Evolutionary conservation across 2,888 invertebrate genomes (phyloP), one percentile per base, ranked within the genome.

Genomic region (Exephanes ischioxanthus): DNA sequence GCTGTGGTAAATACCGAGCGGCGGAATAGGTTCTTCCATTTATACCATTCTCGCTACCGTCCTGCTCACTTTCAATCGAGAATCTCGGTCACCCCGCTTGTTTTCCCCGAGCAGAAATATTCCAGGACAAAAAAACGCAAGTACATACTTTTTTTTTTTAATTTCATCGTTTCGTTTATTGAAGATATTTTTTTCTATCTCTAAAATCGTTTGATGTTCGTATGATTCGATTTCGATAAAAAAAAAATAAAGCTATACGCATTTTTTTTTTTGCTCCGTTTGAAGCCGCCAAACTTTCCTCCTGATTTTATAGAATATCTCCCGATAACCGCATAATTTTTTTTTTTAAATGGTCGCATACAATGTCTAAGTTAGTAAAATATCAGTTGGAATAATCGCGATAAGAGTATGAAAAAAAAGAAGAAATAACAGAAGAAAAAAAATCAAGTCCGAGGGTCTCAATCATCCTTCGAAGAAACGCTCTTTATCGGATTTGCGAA

Each of bases 1-100:
- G 55, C 19, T 71, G 63, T 67, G 58, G 66, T 80, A 84, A 80
- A 84, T 80, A 72, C 53, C 30, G 19, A 48, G 53, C 71, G 37
- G 53, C 26, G 63, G 45, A 81, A 73, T 68, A 77, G 68, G 81
- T 81, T 77, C 71, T 75, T 63, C 37, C 61, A 76, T 80, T 66
- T 53, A 68, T 45, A 19, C 16, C 2, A 26, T 67, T 66, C 45
- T 37, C 61, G n/a, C 14, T 37, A 9, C 63, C 55, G 53, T 71
- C n/a, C 61, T 9, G 55, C 53, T 16, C 26, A 22, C 41, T 45
- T n/a, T 61, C 45, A 55, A 30, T 48, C 53, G 33, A 45, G 26
- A 76, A 63, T 3, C 22, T 63, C 68, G 30, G 1, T 16, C 68
- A n/a, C 16, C 16, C 5, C 1, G 41, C 72, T 51, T 68, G 14